These are phyloP conservation scores for Scaptomyza parva DNA, from an alignment of 2,888 invertebrate species.

Conservation along the genomic window DNA sequence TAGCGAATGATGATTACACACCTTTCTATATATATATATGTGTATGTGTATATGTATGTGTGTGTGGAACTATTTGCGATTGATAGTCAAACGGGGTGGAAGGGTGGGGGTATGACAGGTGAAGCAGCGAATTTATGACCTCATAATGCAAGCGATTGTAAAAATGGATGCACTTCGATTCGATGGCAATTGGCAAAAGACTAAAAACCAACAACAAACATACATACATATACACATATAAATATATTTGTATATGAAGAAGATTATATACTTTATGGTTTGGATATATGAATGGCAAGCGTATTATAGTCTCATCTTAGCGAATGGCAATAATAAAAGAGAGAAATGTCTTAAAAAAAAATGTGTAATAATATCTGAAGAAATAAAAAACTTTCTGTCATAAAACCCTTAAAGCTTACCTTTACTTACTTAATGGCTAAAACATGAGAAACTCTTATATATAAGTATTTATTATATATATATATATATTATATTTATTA, in stretches of 20 bases:
- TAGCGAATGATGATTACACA: conserved; percentile 25
- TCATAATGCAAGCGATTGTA: background rate
- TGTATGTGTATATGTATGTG: no score
- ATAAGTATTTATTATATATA: no score
- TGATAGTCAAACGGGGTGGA: conserved; percentile 21
- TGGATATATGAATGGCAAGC: background rate
- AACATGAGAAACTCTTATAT: background rate
- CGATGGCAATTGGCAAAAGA: background rate
- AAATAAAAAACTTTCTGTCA: background rate
- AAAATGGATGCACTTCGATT: background rate
- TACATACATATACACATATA: background rate
- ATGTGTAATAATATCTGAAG: background rate
- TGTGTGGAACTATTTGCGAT: conserved; percentile 11
- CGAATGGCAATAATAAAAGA: background rate
- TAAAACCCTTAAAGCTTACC: background rate
- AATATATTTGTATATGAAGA: background rate
- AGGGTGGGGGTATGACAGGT: conserved; percentile 10
- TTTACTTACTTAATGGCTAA: background rate
- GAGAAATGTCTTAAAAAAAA: background rate
- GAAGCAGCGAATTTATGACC: conserved; percentile 15
- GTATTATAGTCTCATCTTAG: background rate
- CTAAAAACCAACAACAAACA: background rate
- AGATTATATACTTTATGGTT: background rate
- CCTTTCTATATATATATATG: background rate
- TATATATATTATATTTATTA: conserved; percentile 41